A percentile compares a stretch with the other conserved stretches of the same genome.
Evolutionary conservation across 1,140 invertebrate species (phyloP).

Genomic region (Cyphomyrmex costatus): DNA sequence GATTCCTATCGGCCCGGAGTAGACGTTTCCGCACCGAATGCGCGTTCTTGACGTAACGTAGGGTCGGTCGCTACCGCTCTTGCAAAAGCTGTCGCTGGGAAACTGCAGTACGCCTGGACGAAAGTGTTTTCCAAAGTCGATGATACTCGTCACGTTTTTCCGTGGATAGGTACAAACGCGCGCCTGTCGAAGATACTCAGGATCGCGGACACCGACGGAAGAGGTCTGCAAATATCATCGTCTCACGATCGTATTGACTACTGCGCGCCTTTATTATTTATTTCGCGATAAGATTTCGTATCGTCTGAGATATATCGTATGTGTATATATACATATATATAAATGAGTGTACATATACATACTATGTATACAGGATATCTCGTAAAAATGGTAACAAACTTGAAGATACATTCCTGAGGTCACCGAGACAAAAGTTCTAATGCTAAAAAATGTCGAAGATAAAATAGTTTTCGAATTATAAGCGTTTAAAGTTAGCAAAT

Average conservation of each 20-base stretch:
- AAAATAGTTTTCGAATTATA: no score
- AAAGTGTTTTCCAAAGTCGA: constrained; percentile 65
- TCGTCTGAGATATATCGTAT: not conserved
- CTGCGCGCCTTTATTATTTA: constrained; percentile 19
- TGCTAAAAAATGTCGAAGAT: no score
- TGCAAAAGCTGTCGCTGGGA: constrained; percentile 35
- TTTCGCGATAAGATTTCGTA: not conserved
- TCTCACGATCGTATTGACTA: constrained; percentile 19
- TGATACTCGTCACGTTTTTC: constrained; percentile 64
- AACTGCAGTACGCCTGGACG: constrained; percentile 55
- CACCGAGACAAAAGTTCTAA: no score
- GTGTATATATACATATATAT: not conserved
- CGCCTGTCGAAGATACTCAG: constrained; percentile 29
- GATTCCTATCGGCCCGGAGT: constrained; percentile 65
- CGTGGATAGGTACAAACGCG: constrained; percentile 42
- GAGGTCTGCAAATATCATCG: constrained; percentile 4
- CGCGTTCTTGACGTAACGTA: constrained; percentile 50
- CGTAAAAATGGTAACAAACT: no score
- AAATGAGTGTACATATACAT: not conserved
- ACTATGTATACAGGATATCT: no score
- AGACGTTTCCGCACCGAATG: constrained; percentile 56
- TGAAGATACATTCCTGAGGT: no score
- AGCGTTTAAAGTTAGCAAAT: no score
- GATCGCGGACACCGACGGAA: not conserved
- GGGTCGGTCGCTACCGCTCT: constrained; percentile 38